Percentiles rank a stretch among this genome's conserved stretches.
These are phyloP conservation scores for Mechanitis mazaeus DNA, from an alignment of 2,888 invertebrate species.

Conservation along the genomic window DNA sequence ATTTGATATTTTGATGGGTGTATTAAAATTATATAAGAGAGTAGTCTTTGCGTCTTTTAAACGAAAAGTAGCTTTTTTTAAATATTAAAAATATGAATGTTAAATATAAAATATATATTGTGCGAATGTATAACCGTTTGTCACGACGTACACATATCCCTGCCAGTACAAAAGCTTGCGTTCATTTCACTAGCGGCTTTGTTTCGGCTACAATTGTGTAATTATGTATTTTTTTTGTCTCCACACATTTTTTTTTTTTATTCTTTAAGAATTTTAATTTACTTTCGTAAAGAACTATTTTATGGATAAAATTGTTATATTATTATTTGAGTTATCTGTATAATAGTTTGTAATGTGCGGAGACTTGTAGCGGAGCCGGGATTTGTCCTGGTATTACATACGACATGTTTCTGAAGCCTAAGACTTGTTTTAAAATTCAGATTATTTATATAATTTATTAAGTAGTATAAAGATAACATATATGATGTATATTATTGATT, in stretches of 20 bases:
- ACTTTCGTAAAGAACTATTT: constrained; percentile 13
- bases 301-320: constrained; percentile 14
- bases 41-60: constrained; percentile 6
- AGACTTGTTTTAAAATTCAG: constrained; percentile 74
- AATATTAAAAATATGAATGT: constrained; percentile 8
- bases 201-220: constrained; percentile 54
- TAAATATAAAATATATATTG: constrained; percentile 7
- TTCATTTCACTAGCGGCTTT: constrained; percentile 59
- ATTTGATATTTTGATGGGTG: constrained; percentile 18
- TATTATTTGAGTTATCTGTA: constrained; percentile 21
- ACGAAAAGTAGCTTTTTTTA: constrained; percentile 14
- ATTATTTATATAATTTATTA: constrained; percentile 76
- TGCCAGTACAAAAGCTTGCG: constrained; percentile 61
- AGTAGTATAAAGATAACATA: constrained; percentile 59
- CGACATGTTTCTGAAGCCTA: constrained; percentile 66
- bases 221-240: constrained; percentile 47
- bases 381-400: constrained; percentile 44
- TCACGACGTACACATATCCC: constrained; percentile 51
- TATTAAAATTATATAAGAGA: constrained; percentile 16
- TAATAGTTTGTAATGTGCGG: constrained; percentile 17
- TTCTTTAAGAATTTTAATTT: constrained; percentile 16
- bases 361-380: constrained; percentile 34
- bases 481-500: constrained; percentile 42
- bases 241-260: constrained; percentile 31
- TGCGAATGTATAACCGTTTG: constrained; percentile 14